These are phyloP conservation scores for Lacerta viridis DNA, from an alignment of 2,797 vertebrate genomes.

Conservation along the genomic window DNA sequence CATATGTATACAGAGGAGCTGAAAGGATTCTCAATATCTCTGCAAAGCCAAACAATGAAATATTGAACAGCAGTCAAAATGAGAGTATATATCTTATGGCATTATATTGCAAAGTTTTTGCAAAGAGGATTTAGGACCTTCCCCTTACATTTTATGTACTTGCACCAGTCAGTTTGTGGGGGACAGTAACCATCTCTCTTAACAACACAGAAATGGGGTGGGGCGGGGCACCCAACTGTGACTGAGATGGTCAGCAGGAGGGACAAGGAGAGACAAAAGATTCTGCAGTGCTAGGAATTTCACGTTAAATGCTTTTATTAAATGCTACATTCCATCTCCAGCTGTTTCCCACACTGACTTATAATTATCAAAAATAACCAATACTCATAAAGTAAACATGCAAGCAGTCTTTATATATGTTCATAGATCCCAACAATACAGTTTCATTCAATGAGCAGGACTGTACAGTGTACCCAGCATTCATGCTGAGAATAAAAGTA, in stretches of 20 bases:
- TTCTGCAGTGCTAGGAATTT: neutral
- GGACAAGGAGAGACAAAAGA: neutral
- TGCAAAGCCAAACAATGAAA: slow-evolving; percentile 8
- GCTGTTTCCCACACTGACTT: slow-evolving; percentile 14
- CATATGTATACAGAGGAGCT: neutral
- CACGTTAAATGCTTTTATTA: slow-evolving; percentile 6
- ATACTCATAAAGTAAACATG: slow-evolving; percentile 36
- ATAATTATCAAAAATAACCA: slow-evolving; percentile 34
- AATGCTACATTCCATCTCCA: neutral
- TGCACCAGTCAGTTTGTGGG: neutral
- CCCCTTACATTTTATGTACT: neutral
- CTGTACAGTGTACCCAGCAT: neutral
- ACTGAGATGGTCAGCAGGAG: neutral
- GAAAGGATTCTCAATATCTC: neutral
- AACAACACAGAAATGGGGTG: neutral
- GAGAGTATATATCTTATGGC: neutral
- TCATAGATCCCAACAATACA: neutral
- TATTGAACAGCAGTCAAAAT: neutral
- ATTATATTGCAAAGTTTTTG: neutral
- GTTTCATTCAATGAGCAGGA: slow-evolving; percentile 2
- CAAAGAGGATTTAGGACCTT: neutral
- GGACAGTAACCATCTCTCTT: neutral
- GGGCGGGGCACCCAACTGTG: neutral
- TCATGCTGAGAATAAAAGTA: slow-evolving; percentile 14
- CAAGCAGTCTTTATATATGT: slow-evolving; percentile 11